Evolutionary conservation across 2,888 invertebrate genomes (phyloP).

Genomic region (Hypomecis punctinalis): DNA sequence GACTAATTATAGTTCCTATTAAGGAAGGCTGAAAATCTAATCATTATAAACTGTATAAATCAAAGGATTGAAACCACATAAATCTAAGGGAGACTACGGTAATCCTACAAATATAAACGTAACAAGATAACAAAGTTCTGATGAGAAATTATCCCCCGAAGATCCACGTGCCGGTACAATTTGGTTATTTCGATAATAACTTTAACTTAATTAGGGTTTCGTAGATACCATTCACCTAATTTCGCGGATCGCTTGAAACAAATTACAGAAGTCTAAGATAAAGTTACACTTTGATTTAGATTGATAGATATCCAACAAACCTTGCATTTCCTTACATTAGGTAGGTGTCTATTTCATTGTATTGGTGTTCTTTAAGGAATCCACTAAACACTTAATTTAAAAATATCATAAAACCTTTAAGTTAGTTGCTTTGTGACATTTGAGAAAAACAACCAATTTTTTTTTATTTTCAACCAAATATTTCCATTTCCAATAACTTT

Average conservation of each 20-base stretch:
- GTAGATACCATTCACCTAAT: slow-evolving; percentile 10
- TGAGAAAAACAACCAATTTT: too few species aligned
- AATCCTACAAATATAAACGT: slow-evolving; percentile 29
- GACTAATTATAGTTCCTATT: too few species aligned
- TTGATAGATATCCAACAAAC: background rate
- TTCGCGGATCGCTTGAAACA: background rate
- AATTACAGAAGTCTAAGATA: background rate
- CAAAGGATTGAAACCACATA: slow-evolving; percentile 5
- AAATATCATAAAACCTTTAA: too few species aligned
- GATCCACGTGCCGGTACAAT: slow-evolving; percentile 34
- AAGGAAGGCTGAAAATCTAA: too few species aligned
- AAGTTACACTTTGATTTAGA: too few species aligned
- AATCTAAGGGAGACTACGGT: slow-evolving; percentile 14
- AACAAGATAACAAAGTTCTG: slow-evolving; percentile 40
- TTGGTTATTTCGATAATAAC: slow-evolving; percentile 24
- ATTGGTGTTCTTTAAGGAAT: too few species aligned
- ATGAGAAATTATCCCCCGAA: slow-evolving; percentile 38
- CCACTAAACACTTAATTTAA: too few species aligned
- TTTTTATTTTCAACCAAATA: too few species aligned
- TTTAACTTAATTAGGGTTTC: slow-evolving; percentile 17
- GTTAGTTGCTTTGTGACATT: too few species aligned
- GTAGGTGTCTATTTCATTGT: too few species aligned
- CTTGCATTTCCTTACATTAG: background rate
- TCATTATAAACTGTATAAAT: too few species aligned
- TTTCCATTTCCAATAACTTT: too few species aligned